phyloP scores from a whole-genome alignment of 2,797 vertebrate species.

The Thamnophis elegans region DNA sequence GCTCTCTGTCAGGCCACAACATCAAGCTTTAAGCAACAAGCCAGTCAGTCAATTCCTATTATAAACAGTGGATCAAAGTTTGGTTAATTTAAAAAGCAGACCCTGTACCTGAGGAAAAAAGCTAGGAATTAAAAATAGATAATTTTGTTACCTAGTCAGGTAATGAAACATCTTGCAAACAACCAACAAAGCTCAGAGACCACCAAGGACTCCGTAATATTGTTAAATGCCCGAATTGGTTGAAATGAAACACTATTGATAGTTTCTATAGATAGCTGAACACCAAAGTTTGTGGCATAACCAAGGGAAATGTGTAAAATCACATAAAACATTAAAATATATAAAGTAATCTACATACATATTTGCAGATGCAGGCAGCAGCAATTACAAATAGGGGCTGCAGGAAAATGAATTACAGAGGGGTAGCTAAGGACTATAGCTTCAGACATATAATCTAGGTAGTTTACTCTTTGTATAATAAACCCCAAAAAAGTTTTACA shows the following conservation, averaged over 20 bases:
- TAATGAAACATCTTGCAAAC: not conserved
- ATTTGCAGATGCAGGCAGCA: not conserved
- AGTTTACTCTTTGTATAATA: constrained; percentile 50
- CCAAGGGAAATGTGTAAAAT: not conserved
- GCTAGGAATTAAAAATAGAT: not conserved
- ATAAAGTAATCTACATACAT: not conserved
- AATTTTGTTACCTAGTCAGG: not conserved
- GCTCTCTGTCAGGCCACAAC: not conserved
- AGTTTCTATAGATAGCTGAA: not conserved
- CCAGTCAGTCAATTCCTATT: not conserved
- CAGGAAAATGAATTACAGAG: not conserved
- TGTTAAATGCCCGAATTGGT: not conserved
- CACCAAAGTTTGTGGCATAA: not conserved
- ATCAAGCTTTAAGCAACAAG: not conserved
- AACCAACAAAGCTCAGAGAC: not conserved
- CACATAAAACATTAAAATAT: not conserved
- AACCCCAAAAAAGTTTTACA: not conserved
- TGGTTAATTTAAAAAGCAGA: not conserved
- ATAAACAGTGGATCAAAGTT: not conserved
- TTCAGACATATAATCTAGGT: constrained; percentile 41
- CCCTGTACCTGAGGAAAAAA: not conserved
- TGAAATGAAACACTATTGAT: not conserved
- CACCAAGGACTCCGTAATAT: not conserved
- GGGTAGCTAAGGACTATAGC: constrained; percentile 1
- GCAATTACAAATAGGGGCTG: not conserved